Base-by-base conservation (phyloP, 2,888 invertebrate species). In the Eristalis arbustorum region DNA sequence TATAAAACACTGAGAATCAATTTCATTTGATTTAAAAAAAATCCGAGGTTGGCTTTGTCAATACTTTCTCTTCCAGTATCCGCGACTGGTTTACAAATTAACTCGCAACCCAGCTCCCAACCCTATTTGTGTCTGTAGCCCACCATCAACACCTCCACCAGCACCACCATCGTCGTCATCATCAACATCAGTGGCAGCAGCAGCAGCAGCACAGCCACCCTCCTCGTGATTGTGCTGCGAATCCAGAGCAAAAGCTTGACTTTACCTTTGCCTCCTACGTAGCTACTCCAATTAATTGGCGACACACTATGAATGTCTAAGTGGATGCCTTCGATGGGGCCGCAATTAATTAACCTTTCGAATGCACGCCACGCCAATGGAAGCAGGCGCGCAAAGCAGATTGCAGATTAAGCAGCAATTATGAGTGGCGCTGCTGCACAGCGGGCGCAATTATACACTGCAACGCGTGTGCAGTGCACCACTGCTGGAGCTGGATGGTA, bases 311-410 rank as follows among this genome's bases (percentile, higher is more conserved):
- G 81, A 85, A 81, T 85, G 81, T 64, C 76, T 77, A 77, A 81
- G 81, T 85, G 77, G 76, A 81, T 85, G 81, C 72, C 72, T 76
- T 75, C 75, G 67, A 84, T 66, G 80, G 71, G 75, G 71, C 42
- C 42, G 73, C 80, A 73, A 85, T 85, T 85, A 85, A 85, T 85
- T 85, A 77, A 80, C 34, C 73, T 84, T 81, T 82, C 40, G 61
- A 85, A 77, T 69, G 69, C 81, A 85, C 75, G 75, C 69, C 76
- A 6, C 49, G 18, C 49, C 49, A 18, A n/a, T 18, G 49, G 49
- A 73, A 68, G 69, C 85, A 73, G 69, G 40, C 49, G 49, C 49
- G 18, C 18, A 49, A 49, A 49, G 49, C 49, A 76, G 84, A 84
- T 81, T 81, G 63, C 59, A 77, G 84, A 81, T 84, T 80, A 84